These are phyloP conservation scores for Melitaea cinxia DNA, from an alignment of 1,140 invertebrate genomes.

Conservation along the genomic window DNA sequence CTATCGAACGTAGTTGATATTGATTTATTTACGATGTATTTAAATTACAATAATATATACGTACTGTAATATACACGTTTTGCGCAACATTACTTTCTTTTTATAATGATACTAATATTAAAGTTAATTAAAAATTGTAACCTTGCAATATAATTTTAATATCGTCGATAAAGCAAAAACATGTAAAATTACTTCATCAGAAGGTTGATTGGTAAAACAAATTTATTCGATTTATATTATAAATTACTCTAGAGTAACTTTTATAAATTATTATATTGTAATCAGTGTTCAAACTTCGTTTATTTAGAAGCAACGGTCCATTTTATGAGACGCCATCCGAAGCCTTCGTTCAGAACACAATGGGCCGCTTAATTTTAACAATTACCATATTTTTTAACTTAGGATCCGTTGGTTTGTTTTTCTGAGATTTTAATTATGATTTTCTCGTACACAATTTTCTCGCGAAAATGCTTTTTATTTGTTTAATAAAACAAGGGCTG, in stretches of 20 bases:
- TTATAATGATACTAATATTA: too few relatives aligned
- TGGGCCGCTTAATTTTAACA: slow-evolving; percentile 32
- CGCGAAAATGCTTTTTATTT: slow-evolving; percentile 15
- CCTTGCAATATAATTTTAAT: too few relatives aligned
- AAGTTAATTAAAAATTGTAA: neutral
- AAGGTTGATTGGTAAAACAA: slow-evolving; percentile 2
- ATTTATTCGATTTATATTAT: slow-evolving; percentile 1
- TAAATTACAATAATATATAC: too few relatives aligned
- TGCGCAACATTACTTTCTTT: too few relatives aligned
- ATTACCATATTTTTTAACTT: slow-evolving; percentile 34
- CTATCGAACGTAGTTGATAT: neutral
- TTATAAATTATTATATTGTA: slow-evolving; percentile 2
- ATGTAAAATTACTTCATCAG: neutral
- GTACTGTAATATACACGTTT: too few relatives aligned
- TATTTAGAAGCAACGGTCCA: slow-evolving; percentile 19
- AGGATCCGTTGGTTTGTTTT: slow-evolving; percentile 22
- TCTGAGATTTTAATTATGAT: slow-evolving; percentile 34
- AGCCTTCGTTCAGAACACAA: slow-evolving; percentile 20
- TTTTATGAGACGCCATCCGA: slow-evolving; percentile 21
- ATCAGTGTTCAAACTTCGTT: slow-evolving; percentile 3
- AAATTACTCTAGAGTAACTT: neutral
- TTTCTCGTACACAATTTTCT: slow-evolving; percentile 23
- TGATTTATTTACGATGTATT: too few relatives aligned
- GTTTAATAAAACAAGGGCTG: slow-evolving; percentile 4
- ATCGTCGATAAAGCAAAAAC: neutral